Conservation (phyloP, 2,888 invertebrate species). For the Pogonocherus hispidulus region DNA sequence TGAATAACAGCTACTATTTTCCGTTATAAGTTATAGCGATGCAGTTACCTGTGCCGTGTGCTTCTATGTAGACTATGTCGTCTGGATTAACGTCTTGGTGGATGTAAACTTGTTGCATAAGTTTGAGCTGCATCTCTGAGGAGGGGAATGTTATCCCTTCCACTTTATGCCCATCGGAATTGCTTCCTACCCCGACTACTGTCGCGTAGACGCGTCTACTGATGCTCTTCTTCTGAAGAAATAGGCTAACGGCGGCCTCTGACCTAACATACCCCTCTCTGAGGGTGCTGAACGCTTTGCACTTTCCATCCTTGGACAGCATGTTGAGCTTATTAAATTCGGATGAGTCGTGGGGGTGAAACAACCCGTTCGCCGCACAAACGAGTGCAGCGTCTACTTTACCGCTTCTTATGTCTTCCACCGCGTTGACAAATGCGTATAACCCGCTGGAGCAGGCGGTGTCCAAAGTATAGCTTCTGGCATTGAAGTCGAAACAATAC, state of each 20-base stretch:
- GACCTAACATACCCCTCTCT: constrained; percentile 87
- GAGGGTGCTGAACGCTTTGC: constrained; percentile 87
- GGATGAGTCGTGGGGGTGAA: constrained; percentile 50
- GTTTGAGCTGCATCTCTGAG: constrained; percentile 72
- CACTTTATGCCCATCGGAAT: constrained; percentile 63
- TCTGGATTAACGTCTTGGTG: constrained; percentile 80
- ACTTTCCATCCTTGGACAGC: constrained; percentile 46
- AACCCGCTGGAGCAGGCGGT: constrained; percentile 55
- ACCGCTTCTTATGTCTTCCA: constrained; percentile 45
- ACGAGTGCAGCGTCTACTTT: constrained; percentile 46
- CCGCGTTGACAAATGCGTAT: constrained; percentile 49
- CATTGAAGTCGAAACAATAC: constrained; percentile 55
- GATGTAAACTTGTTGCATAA: constrained; percentile 75
- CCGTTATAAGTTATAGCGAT: no score
- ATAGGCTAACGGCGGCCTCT: constrained; percentile 80
- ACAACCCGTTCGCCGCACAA: constrained; percentile 46
- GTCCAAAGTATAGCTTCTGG: constrained; percentile 54
- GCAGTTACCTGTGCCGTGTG: constrained; percentile 81
- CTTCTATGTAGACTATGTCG: constrained; percentile 84
- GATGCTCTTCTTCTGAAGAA: constrained; percentile 76
- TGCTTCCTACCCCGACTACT: constrained; percentile 60
- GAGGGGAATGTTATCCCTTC: constrained; percentile 64
- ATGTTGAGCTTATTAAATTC: constrained; percentile 50
- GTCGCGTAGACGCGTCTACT: constrained; percentile 70
- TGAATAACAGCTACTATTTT: no score